Evolutionary conservation across 2,113 vertebrate genomes (phyloP).

Genomic region (Ptyas mucosa): DNA sequence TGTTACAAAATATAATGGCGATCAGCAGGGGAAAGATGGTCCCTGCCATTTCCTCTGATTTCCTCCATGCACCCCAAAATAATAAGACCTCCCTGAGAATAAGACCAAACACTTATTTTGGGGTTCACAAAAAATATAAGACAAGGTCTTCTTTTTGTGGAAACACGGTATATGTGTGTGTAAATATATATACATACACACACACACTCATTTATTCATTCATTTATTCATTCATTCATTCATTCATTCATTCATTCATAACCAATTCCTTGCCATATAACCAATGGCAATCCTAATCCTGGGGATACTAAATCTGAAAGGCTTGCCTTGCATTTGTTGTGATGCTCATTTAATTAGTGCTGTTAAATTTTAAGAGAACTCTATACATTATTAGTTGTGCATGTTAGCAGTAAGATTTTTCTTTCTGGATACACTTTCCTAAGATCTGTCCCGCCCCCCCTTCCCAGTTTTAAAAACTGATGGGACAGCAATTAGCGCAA

Average conservation of each 20-base stretch:
- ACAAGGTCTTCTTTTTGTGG: too few relatives aligned
- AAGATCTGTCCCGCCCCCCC: background rate
- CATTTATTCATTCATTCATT: too few relatives aligned
- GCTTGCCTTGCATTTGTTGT: background rate
- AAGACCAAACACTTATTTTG: too few relatives aligned
- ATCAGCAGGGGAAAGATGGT: background rate
- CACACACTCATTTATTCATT: too few relatives aligned
- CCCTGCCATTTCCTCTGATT: too few relatives aligned
- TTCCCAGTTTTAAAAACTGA: background rate
- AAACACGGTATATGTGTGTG: too few relatives aligned
- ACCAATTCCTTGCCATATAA: background rate
- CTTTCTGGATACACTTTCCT: background rate
- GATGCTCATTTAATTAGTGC: background rate
- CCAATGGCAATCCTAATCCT: background rate
- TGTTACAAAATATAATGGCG: background rate
- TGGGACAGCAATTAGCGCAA: background rate
- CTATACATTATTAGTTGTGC: background rate
- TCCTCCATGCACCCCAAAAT: too few relatives aligned
- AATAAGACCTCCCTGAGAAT: too few relatives aligned
- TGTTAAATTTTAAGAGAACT: slow-evolving; percentile 13
- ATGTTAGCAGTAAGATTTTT: background rate
- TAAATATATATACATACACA: too few relatives aligned
- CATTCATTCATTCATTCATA: too few relatives aligned
- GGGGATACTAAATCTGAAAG: background rate
- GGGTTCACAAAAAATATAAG: too few relatives aligned